Evolutionary conservation across 92 coral and sea anemone species (phyloP), one percentile per base, ranked within the genome.

Genomic region (Phymanthus crucifer): DNA sequence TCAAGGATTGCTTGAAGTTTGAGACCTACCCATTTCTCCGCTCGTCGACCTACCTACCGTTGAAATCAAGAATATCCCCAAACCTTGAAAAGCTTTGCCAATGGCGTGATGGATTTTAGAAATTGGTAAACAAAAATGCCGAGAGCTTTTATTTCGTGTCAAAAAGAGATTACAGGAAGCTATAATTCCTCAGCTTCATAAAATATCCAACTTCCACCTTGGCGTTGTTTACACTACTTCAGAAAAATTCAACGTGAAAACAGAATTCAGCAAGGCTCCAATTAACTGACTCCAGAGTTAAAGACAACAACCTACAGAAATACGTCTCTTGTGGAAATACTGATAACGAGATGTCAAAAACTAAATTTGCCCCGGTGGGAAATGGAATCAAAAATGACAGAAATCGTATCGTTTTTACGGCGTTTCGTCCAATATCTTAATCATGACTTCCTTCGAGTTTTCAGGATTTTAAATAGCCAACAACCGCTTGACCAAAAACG

Each of bases 201-300:
- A 50, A 16, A 16, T 45, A 45, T 54, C n/a, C 27, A 19, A 2
- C 27, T 54, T 54, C 26, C 8, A 54, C 7, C n/a, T 54, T 24
- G 24, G 5, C 50, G 3, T 21, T 21, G n/a, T 54, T 54, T 54
- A 24, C 13, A 43, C 48, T 43, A 54, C 6, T 54, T 54, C 64
- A 21, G 27, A 6, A 11, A 54, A 54, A 54, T 54, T 54, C n/a
- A 29, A 1, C 4, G 27, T 54, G 64, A 21, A 21, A 21, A 10
- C 11, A 24, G 64, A 21, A 21, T 9, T 54, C 64, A 3, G 24
- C 7, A 54, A 14, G 64, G 26, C 27, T 54, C 64, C 64, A 54
- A 54, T 54, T 54, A 54, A 54, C 64, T 24, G 64, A 54, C 64
- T 54, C n/a, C 29, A 54, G 64, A 54, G 64, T 54, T 24, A 54